Evolutionary conservation across 1,140 invertebrate genomes (phyloP), one percentile per base, ranked within the genome.

Genomic region (Tetragonula clypearis): DNA sequence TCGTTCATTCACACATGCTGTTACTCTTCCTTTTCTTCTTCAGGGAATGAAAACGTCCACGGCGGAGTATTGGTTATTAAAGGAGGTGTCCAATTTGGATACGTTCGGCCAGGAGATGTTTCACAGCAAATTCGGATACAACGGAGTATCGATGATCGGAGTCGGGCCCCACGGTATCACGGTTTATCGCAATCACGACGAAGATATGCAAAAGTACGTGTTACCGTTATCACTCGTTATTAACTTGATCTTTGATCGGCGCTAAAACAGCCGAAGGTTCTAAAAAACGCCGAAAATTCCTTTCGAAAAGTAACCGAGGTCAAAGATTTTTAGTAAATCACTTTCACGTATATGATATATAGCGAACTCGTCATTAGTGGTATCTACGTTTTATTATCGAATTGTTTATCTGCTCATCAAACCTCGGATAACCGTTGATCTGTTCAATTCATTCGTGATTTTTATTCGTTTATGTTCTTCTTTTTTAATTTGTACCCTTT

Each of bases 101-200:
- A 96, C 96, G 35, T 98, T 98, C 93, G 98, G 98, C 1, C 97
- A 98, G 93, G 98, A 98, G 93, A 94, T 97, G 85, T 98, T 98
- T 93, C 96, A 97, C 91, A 97, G 97, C 79, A 97, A 97, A 90
- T 94, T 93, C 81, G 92, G 90, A 49, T 92, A 91, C 85, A 95
- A 93, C 87, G 93, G 92, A 74, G 91, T 92, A 66, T 95, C 91
- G 55, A 92, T 93, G 84, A 94, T 98, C 66, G 97, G 97, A 9
- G 97, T 98, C 21, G 97, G 98, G 5, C 97, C 98, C 0, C 97
- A 97, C 90, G 98, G 98, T 81, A 96, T 98, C 81, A 96, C 96
- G 73, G 96, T 98, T 23, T 97, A 97, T 92, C 94, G 95, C 58
- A 95, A 94, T 80, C 95, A 96, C 72, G 96, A 95, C 71, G 95